Percentiles rank a stretch among this genome's conserved stretches.
phyloP scores from a whole-genome alignment of 2,888 invertebrate species.

The Pollenia angustigena region DNA sequence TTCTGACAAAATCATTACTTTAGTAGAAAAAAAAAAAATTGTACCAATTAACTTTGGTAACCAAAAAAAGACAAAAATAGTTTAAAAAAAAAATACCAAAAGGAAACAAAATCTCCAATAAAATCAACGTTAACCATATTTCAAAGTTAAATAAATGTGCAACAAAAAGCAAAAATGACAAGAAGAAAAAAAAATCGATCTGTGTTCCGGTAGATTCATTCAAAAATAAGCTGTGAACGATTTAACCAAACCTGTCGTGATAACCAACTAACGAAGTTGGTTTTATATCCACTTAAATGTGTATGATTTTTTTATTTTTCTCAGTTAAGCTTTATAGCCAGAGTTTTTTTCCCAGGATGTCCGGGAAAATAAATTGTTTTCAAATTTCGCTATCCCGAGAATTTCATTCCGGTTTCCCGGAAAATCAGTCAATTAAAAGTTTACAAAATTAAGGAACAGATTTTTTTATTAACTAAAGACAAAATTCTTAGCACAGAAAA shows the following conservation, averaged over 20 bases:
- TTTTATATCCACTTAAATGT: constrained; percentile 55
- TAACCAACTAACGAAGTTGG: constrained; percentile 63
- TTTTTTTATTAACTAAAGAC: no score
- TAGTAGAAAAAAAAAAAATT: not conserved
- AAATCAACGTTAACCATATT: constrained; percentile 54
- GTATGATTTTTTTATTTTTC: constrained; percentile 31
- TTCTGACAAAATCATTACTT: not conserved
- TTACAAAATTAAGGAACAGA: no score
- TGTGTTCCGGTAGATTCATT: not conserved
- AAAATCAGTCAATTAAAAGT: no score
- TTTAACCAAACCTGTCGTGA: constrained; percentile 57
- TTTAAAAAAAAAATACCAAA: not conserved
- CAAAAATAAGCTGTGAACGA: constrained; percentile 56
- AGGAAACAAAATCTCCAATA: not conserved
- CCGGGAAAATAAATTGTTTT: no score
- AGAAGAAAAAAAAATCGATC: not conserved
- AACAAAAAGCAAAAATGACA: constrained; percentile 11
- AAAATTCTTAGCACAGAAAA: no score
- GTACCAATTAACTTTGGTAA: constrained; percentile 47
- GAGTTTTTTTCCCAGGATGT: no score
- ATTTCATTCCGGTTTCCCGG: no score
- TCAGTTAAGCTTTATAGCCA: not conserved
- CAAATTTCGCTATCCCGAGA: no score
- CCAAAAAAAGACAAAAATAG: not conserved
- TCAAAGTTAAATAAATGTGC: constrained; percentile 40